Base-by-base conservation (phyloP, 64 coral and sea anemone species). In the Acropora yongei region DNA sequence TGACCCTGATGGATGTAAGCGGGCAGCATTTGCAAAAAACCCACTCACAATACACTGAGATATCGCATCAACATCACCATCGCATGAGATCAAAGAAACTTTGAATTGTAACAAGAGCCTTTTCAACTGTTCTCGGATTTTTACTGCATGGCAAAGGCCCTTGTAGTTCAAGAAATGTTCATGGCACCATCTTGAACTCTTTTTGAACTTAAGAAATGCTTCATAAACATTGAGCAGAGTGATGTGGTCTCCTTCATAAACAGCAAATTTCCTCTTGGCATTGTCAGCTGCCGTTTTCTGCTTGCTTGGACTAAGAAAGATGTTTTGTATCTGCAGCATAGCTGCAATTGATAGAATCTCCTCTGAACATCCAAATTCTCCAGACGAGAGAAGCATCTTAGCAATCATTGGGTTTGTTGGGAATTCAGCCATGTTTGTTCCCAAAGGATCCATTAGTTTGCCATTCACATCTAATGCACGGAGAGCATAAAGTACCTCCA, bases 191-290 rank as follows among this genome's bases (percentile, higher is more conserved):
- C 80, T 95, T 8, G 97, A 99, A 81, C 92, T 99, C 86, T 99
- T 95, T 80, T 96, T 99, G 65, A 91, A 90, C 94, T 96, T 98
- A 8, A 98, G 12, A 75, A 91, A 98, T 6, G 93, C 88, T 39
- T 86, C 68, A 19, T 89, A 96, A 6, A 98, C 91, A 89, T 98
- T 98, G 9, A 98, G 67, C 10, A 95, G 84, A 8, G 97, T 96
- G 6, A 98, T 39, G 63, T 98, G 97, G 82, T 98, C 97, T 83
- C 97, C 97, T 93, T 98, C 97, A 44, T 98, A 88, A 12, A 98
- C 97, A 44, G 91, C 91, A 41, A 98, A 98, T 49, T 96, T 98
- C 67, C 94, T 88, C 47, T 89, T 92, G 39, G 83, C 86, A 67
- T 92, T 95, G 80, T 95, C 97, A 20, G 96, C 93, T 57, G 87